Base-by-base conservation (phyloP, 1,140 invertebrate species). In the Bombus confusus region DNA sequence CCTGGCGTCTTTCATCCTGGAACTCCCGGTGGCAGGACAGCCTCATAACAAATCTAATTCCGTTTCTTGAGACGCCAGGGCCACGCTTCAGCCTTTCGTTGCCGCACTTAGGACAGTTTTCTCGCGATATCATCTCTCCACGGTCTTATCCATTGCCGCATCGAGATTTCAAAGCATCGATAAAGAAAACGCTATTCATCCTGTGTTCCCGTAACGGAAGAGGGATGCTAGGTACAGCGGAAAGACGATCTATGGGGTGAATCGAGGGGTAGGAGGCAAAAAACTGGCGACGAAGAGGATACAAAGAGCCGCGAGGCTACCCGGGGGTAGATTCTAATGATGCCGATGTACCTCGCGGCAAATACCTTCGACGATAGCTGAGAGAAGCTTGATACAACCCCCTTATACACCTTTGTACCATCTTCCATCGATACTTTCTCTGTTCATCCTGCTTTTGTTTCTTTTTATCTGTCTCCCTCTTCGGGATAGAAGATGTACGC, bases 241-340 rank as follows among this genome's bases (percentile, higher is more conserved):
- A 66, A 74, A 64, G 81, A 57, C 66, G 82, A 75, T 83, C 37
- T n/a, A n/a, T 34, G 25, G n/a, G 83, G 15, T 31, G 81, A 18
- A 34, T 71, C 15, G 34, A 68, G 12, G 31, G 5, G 22, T 13
- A 4, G n/a, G 39, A 69, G 37, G 57, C 31, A 43, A 39, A 22
- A 69, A 74, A 28, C 74, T 52, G 66, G 59, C 39, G 18, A 37
- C 43, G 52, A 74, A 62, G 15, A 68, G 59, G 85, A 82, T 47
- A 89, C 87, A 89, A 89, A 88, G 88, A 84, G 83, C 72, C 75
- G 75, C 57, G 68, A 83, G 87, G 84, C 59, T 89, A 86, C 80
- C 88, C 68, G 72, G 76, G 87, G 87, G 87, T 88, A 80, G 88
- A 86, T 89, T 89, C 88, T 89, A 89, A 89, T 86, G 88, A 89